Percentiles rank a stretch among this genome's conserved stretches.
Evolutionary conservation across 2,113 vertebrate species (phyloP).

Genomic region (Conger conger): DNA sequence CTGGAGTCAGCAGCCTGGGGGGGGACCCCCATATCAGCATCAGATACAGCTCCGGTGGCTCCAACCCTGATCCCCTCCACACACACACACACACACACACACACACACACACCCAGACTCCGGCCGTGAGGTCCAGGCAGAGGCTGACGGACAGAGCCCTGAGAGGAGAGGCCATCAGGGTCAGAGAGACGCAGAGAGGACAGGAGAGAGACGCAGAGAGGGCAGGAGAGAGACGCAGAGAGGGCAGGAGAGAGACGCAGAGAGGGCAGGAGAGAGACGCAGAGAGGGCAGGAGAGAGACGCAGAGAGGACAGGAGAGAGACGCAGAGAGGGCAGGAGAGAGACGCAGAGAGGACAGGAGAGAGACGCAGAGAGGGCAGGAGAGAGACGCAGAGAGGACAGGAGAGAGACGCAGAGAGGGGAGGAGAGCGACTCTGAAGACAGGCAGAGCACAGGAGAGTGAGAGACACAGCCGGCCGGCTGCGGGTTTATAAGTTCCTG

Average conservation of each 20-base stretch:
- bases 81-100: background rate
- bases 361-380: background rate
- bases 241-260: constrained; percentile 19
- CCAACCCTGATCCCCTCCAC: background rate
- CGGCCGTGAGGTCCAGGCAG: background rate
- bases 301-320: constrained; percentile 8
- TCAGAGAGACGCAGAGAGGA: constrained; percentile 26
- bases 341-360: too few relatives aligned
- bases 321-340: constrained; percentile 13
- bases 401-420: background rate
- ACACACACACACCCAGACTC: too few relatives aligned
- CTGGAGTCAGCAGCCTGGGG: background rate
- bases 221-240: background rate
- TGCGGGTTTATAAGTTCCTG: constrained; percentile 74
- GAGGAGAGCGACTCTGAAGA: constrained; percentile 33
- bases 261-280: background rate
- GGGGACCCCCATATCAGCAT: background rate
- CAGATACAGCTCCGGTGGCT: background rate
- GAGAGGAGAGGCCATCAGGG: background rate
- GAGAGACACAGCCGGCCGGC: constrained; percentile 57
- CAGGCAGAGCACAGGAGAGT: constrained; percentile 38
- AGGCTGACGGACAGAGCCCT: background rate
- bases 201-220: background rate
- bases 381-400: constrained; percentile 26
- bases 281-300: background rate